phyloP scores from a whole-genome alignment of 2,888 invertebrate species.

The Pheosia tremula region DNA sequence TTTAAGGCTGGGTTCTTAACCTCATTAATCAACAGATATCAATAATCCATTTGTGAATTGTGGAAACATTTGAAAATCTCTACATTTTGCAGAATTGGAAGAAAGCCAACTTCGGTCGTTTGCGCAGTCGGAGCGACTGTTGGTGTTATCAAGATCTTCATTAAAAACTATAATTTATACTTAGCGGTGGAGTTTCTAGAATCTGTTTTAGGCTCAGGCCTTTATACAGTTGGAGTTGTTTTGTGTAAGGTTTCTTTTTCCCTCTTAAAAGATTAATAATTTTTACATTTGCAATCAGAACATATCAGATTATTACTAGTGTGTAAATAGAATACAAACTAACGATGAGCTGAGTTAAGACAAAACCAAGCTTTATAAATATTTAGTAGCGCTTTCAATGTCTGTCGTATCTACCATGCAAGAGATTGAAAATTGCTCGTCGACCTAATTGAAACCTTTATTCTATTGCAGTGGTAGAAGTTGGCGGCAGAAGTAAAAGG shows the following conservation, averaged over 20 bases:
- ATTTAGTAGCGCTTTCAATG: too few species aligned
- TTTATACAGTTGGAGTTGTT: conserved; percentile 69
- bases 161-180: conserved; percentile 59
- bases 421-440: too few species aligned
- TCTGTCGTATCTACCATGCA: too few species aligned
- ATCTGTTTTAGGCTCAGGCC: conserved; percentile 64
- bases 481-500: conserved; percentile 67
- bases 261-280: too few species aligned
- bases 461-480: conserved; percentile 67
- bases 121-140: conserved; percentile 64
- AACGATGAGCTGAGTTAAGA: too few species aligned
- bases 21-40: too few species aligned
- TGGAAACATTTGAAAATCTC: neutral
- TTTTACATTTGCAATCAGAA: too few species aligned
- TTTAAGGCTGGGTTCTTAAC: too few species aligned
- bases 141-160: conserved; percentile 62
- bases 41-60: too few species aligned
- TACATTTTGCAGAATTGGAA: conserved; percentile 59
- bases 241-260: conserved; percentile 50
- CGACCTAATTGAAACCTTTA: neutral
- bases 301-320: too few species aligned
- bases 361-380: too few species aligned
- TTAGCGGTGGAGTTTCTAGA: conserved; percentile 65
- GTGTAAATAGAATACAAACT: too few species aligned
- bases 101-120: conserved; percentile 65